phyloP scores from a whole-genome alignment of 2,113 vertebrate species.

The Megaceryle maxima region DNA sequence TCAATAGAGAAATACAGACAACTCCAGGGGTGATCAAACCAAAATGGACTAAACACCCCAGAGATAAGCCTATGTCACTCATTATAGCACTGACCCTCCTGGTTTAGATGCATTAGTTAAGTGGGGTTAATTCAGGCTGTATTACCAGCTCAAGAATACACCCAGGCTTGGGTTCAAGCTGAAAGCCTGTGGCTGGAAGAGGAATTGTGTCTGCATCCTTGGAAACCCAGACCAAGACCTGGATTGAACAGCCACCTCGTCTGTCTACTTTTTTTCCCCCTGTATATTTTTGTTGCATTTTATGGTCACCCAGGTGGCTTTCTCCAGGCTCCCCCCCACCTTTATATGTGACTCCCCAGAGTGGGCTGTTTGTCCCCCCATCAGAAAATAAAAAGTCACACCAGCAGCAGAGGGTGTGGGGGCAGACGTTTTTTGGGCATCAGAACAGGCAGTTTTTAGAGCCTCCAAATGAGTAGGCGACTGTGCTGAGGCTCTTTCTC shows the following conservation, averaged over 20 bases:
- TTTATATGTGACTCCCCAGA: background rate
- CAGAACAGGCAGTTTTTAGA: conserved; percentile 71
- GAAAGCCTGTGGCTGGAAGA: background rate
- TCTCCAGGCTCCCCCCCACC: background rate
- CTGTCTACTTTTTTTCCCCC: background rate
- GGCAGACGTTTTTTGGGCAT: conserved; percentile 64
- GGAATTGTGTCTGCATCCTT: background rate
- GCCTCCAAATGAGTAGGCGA: conserved; percentile 67
- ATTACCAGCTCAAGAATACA: background rate
- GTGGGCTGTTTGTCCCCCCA: conserved; percentile 39
- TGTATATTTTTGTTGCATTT: background rate
- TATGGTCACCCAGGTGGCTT: background rate
- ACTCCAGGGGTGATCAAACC: background rate
- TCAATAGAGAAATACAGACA: background rate
- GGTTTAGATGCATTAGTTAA: background rate
- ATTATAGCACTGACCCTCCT: background rate
- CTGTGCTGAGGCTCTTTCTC: conserved; percentile 64
- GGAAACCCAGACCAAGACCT: background rate
- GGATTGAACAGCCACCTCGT: background rate
- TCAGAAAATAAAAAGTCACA: conserved; percentile 59
- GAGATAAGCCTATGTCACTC: background rate
- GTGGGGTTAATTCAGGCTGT: background rate
- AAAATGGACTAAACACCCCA: background rate
- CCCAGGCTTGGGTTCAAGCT: background rate
- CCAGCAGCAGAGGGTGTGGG: conserved; percentile 70